A percentile compares a stretch with the other conserved stretches of the same genome.
phyloP scores from a whole-genome alignment of 2,888 invertebrate species.

The Drosophila eohydei region DNA sequence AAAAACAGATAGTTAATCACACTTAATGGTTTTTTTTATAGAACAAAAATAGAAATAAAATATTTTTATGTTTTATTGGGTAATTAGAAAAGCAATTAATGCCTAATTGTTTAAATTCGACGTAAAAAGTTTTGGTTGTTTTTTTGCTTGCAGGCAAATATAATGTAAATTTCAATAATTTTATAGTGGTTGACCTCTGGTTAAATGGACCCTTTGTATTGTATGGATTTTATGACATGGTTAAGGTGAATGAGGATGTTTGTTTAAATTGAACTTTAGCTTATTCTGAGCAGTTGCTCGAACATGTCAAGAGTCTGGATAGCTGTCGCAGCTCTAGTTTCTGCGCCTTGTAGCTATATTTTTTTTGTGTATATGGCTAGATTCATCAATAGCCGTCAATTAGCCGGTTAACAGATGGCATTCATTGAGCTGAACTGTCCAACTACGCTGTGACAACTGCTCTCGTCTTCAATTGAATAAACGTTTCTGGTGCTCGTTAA shows the following conservation, averaged over 20 bases:
- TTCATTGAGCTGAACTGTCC: neutral
- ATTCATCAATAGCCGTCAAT: conserved; percentile 55
- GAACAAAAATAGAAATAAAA: neutral
- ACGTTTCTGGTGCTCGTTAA: conserved; percentile 38
- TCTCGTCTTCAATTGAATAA: conserved; percentile 33
- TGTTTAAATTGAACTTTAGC: neutral
- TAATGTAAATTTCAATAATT: neutral
- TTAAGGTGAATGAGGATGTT: neutral
- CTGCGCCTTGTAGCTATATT: neutral
- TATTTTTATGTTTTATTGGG: neutral
- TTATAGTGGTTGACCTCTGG: neutral
- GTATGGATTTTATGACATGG: neutral
- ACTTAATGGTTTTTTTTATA: neutral
- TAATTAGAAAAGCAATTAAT: conserved; percentile 8
- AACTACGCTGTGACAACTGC: conserved; percentile 45
- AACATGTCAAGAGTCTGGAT: neutral
- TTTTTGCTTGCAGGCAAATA: too few relatives aligned
- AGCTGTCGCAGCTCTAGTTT: neutral
- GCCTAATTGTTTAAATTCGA: conserved; percentile 1
- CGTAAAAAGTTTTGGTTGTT: neutral
- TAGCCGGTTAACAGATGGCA: neutral
- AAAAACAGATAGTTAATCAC: conserved; percentile 6
- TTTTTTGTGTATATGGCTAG: conserved; percentile 35
- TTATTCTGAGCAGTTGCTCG: conserved; percentile 25
- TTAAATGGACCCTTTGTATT: neutral